Evolutionary conservation across 2,888 invertebrate species (phyloP), one percentile per base, ranked within the genome.

Genomic region (Polia nebulosa): DNA sequence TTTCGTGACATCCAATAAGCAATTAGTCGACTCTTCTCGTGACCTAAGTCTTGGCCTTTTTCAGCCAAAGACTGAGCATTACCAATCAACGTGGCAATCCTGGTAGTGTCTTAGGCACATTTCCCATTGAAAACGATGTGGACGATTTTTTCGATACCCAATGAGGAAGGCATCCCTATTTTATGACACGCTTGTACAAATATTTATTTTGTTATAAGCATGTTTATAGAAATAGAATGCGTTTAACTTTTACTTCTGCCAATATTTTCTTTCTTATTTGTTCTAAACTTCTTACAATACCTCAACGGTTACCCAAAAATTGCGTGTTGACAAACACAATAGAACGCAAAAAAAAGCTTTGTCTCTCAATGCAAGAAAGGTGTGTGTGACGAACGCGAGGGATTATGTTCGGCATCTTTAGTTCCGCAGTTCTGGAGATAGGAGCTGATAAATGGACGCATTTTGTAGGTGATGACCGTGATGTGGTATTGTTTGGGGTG

Each of bases 321-420:
- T 77, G 72, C 72, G 58, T 72, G 59, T 17, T 52, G 32, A 6
- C 17, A 13, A 32, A 41, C 15, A 75, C 78, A 78, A 78, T 57
- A 60, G 51, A 36, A 29, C n/a, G 9, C 47, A 66, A 68, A 73
- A 51, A 67, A 78, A 55, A 47, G 39, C 20, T 36, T 55, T 63
- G 58, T 78, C 32, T 15, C 22, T 71, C 45, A 67, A 66, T 59
- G 58, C 4, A 55, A 41, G 64, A 71, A 67, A 69, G 63, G 72
- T 67, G 79, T 76, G 72, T 67, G 79, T 76, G 65, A 69, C 80
- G 44, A 68, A 80, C 55, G 5, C 32, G 52, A 68, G 47, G 61
- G 78, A 74, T 71, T 59, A 56, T 59, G 36, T 36, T 44, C 51
- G 39, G 51, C 20, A 53, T 51, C 29, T 62, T 74, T 63, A 27